These are phyloP conservation scores for Tenodera sinensis DNA, from an alignment of 2,888 invertebrate genomes.

Conservation along the genomic window DNA sequence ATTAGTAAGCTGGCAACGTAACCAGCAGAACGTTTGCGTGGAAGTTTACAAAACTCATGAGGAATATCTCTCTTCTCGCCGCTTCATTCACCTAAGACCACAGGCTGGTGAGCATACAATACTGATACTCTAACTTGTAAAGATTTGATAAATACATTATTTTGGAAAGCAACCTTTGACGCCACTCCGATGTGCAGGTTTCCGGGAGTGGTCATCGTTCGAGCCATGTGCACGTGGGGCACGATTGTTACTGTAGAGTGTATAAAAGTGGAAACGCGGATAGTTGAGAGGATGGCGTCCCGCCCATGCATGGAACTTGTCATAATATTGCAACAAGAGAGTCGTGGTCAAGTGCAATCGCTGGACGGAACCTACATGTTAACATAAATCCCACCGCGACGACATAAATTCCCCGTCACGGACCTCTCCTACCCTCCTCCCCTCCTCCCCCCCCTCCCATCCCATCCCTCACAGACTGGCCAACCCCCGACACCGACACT, in stretches of 20 bases:
- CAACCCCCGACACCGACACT: background rate
- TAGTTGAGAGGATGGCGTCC: background rate
- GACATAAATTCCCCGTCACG: conserved; percentile 3
- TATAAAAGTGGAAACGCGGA: background rate
- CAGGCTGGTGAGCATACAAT: too few relatives aligned
- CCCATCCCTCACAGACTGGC: background rate
- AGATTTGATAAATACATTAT: background rate
- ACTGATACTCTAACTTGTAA: too few relatives aligned
- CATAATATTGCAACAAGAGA: background rate
- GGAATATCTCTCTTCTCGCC: too few relatives aligned
- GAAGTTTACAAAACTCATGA: too few relatives aligned
- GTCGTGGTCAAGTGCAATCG: background rate
- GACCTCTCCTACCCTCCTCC: background rate
- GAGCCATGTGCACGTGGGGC: background rate
- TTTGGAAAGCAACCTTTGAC: background rate
- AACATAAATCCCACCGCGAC: background rate
- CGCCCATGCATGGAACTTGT: background rate
- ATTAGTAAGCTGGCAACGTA: too few relatives aligned
- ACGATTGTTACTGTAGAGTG: background rate
- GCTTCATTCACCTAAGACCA: too few relatives aligned
- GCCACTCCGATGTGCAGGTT: background rate
- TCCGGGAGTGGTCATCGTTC: background rate
- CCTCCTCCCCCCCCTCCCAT: background rate
- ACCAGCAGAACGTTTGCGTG: too few relatives aligned
- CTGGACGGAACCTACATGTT: background rate